phyloP scores from a whole-genome alignment of 1,140 invertebrate genomes.

The Lordiphosa stackelbergi region DNA sequence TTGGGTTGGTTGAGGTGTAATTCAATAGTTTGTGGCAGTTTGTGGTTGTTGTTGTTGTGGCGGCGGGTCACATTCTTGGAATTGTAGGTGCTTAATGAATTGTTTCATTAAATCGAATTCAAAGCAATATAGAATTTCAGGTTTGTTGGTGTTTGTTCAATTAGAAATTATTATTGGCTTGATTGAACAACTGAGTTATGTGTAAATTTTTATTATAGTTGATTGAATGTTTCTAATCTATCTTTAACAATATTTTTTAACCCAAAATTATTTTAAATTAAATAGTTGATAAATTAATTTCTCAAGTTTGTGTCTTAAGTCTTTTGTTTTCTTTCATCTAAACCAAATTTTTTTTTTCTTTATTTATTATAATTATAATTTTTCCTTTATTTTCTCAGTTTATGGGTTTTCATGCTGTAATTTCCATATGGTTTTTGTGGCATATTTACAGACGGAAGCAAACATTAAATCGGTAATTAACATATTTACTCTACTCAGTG shows the following conservation, averaged over 20 bases:
- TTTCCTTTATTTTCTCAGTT: conserved; percentile 6
- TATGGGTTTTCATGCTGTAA: conserved; percentile 8
- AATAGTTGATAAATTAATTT: no score
- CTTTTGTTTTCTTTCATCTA: conserved; percentile 7
- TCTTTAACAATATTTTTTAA: no score
- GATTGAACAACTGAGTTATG: conserved; percentile 15
- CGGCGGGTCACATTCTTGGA: conserved; percentile 58
- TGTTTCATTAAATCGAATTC: conserved; percentile 52
- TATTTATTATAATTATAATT: no score
- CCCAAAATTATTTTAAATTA: no score
- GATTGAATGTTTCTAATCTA: no score
- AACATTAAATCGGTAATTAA: conserved; percentile 9
- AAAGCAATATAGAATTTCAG: conserved; percentile 59
- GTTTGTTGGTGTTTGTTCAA: conserved; percentile 33
- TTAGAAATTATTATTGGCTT: conserved; percentile 71
- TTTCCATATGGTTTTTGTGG: conserved; percentile 12
- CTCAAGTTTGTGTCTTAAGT: conserved; percentile 16
- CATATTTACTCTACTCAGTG: conserved; percentile 1
- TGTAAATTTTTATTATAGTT: background rate
- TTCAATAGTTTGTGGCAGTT: conserved; percentile 34
- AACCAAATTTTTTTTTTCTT: no score
- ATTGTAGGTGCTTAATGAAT: conserved; percentile 68
- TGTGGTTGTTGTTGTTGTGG: conserved; percentile 2
- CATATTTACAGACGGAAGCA: conserved; percentile 17
- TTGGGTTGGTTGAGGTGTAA: conserved; percentile 28